Percentiles rank a stretch among this genome's conserved stretches.
Conservation (phyloP, 2,113 vertebrate genomes). For the Turdus rufiventris region DNA sequence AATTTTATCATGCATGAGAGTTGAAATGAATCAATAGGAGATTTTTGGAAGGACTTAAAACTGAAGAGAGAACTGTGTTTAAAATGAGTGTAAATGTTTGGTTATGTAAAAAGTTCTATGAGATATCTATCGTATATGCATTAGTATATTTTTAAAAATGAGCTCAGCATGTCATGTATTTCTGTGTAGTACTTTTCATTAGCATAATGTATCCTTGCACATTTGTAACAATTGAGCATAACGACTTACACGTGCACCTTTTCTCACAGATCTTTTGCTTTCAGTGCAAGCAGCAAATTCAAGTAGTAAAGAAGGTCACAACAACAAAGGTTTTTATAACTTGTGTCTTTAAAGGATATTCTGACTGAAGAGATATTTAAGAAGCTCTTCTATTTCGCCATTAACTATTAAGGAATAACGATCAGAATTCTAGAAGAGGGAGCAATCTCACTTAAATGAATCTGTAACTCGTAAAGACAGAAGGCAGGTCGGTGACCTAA, state of each 20-base stretch:
- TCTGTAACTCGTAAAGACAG: constrained; percentile 69
- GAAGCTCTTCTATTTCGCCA: constrained; percentile 63
- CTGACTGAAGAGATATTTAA: constrained; percentile 63
- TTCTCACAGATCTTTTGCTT: constrained; percentile 72
- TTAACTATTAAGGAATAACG: constrained; percentile 66
- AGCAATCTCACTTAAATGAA: constrained; percentile 61
- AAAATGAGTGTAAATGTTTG: background rate
- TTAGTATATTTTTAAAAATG: background rate
- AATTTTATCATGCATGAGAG: constrained; percentile 1
- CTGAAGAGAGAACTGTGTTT: background rate
- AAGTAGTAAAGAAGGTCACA: constrained; percentile 70
- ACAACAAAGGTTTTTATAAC: constrained; percentile 69
- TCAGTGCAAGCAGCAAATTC: constrained; percentile 77
- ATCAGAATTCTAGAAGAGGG: constrained; percentile 70
- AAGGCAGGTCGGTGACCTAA: constrained; percentile 78
- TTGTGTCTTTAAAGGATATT: constrained; percentile 74
- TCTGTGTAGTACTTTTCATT: background rate
- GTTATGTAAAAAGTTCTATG: background rate
- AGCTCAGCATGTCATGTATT: background rate
- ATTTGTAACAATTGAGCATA: constrained; percentile 39
- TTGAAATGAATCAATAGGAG: background rate
- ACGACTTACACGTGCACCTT: constrained; percentile 63
- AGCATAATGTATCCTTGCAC: constrained; percentile 26
- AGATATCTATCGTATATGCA: background rate
- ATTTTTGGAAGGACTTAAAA: constrained; percentile 25